Evolutionary conservation across 2,888 invertebrate species (phyloP).

Genomic region (Drosophila merina): DNA sequence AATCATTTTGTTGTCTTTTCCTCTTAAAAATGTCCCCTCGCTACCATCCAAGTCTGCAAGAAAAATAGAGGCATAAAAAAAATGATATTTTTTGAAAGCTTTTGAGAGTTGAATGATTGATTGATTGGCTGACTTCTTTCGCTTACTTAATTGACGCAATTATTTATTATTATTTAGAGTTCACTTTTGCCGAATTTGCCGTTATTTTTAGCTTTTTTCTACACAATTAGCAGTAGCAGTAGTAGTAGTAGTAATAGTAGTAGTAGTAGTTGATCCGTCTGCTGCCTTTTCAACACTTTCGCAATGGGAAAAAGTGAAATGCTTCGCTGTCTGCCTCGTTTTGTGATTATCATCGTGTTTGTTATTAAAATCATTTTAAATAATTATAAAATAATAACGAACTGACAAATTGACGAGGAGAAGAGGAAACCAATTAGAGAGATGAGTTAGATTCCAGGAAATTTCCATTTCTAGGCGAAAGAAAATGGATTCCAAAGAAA

Average conservation of each 20-base stretch:
- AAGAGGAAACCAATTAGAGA: slow-evolving; percentile 6
- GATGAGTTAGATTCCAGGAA: slow-evolving; percentile 2
- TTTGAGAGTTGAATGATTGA: slow-evolving; percentile 52
- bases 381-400: slow-evolving; percentile 38
- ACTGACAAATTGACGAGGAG: slow-evolving; percentile 17
- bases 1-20: slow-evolving; percentile 44
- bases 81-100: slow-evolving; percentile 50
- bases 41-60: slow-evolving; percentile 13
- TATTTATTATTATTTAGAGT: slow-evolving; percentile 63
- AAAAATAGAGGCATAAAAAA: slow-evolving; percentile 22
- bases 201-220: slow-evolving; percentile 40
- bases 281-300: slow-evolving; percentile 63
- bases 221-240: slow-evolving; percentile 12
- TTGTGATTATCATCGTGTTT: slow-evolving; percentile 39
- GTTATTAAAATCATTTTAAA: slow-evolving; percentile 42
- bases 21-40: slow-evolving; percentile 27
- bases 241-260: slow-evolving; percentile 8
- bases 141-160: slow-evolving; percentile 66
- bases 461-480: slow-evolving; percentile 6
- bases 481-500: no score
- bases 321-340: slow-evolving; percentile 38
- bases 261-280: slow-evolving; percentile 7
- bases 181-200: slow-evolving; percentile 22
- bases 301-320: slow-evolving; percentile 72
- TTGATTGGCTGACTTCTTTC: slow-evolving; percentile 45